These are phyloP conservation scores for Aeoliscus strigatus DNA, from an alignment of 2,797 vertebrate species.

Conservation along the genomic window DNA sequence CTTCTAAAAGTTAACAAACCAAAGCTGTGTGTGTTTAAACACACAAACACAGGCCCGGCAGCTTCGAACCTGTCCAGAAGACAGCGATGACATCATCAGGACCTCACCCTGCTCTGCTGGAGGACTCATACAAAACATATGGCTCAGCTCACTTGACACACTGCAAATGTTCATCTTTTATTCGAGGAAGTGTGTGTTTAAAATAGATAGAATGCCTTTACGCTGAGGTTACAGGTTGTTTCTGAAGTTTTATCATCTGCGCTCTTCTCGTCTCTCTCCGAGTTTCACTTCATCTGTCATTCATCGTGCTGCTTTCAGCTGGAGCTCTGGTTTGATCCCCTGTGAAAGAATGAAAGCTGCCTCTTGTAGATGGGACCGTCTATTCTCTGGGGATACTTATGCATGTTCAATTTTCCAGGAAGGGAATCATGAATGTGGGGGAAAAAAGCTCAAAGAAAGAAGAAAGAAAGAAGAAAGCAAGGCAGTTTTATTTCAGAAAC, in stretches of 20 bases:
- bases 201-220: conserved; percentile 13
- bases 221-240: too few species aligned
- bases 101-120: conserved; percentile 66
- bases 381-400: too few species aligned
- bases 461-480: too few species aligned
- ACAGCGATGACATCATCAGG: conserved; percentile 74
- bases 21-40: conserved; percentile 28
- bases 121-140: conserved; percentile 74
- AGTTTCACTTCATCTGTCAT: conserved; percentile 56
- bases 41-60: conserved; percentile 40
- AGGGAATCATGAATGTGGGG: too few species aligned
- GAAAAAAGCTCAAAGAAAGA: too few species aligned
- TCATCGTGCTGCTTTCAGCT: conserved; percentile 29
- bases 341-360: too few species aligned
- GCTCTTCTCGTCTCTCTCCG: conserved; percentile 53
- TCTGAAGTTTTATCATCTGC: conserved; percentile 60
- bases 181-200: conserved; percentile 42
- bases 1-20: not conserved
- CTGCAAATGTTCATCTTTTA: conserved; percentile 57
- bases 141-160: conserved; percentile 44
- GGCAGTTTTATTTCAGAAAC: too few species aligned
- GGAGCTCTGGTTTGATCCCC: conserved; percentile 31
- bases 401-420: too few species aligned
- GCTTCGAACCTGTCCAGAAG: conserved; percentile 71
- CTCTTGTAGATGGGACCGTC: too few species aligned